Evolutionary conservation across 1,140 invertebrate genomes (phyloP).

Genomic region (Drosophila mayri): DNA sequence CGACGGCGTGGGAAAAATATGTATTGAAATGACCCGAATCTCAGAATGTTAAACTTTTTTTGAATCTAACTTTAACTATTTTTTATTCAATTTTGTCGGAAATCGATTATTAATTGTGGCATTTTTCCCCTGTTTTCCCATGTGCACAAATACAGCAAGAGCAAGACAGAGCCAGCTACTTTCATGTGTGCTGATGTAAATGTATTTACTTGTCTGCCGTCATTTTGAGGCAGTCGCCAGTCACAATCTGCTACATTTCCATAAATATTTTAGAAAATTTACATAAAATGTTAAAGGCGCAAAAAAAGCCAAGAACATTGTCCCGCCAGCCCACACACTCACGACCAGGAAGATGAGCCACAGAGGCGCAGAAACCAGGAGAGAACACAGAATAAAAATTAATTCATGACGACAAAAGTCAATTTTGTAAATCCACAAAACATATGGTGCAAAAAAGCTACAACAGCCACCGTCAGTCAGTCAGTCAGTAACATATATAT

Average conservation of each 20-base stretch:
- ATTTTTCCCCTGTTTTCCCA: neutral
- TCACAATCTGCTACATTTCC: conserved; percentile 82
- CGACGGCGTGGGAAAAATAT: too few species aligned
- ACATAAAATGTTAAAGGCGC: conserved; percentile 74
- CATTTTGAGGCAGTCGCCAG: conserved; percentile 74
- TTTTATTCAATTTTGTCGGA: too few species aligned
- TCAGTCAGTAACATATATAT: conserved; percentile 28
- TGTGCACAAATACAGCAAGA: neutral
- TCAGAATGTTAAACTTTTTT: neutral
- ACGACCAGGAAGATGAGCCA: conserved; percentile 30
- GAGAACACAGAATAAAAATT: conserved; percentile 57
- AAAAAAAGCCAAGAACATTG: conserved; percentile 28
- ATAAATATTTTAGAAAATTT: conserved; percentile 82
- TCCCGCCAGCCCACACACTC: neutral
- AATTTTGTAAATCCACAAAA: conserved; percentile 75
- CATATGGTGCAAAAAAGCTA: conserved; percentile 61
- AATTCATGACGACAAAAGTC: conserved; percentile 82
- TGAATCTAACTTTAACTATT: neutral
- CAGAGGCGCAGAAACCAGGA: conserved; percentile 4
- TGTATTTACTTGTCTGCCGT: conserved; percentile 77
- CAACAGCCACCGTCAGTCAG: conserved; percentile 17
- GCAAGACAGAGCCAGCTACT: conserved; percentile 2
- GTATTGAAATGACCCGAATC: neutral
- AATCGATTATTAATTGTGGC: neutral
- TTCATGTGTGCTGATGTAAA: conserved; percentile 63